Conservation (phyloP, 2,888 invertebrate species). For the Agrotis puta region DNA sequence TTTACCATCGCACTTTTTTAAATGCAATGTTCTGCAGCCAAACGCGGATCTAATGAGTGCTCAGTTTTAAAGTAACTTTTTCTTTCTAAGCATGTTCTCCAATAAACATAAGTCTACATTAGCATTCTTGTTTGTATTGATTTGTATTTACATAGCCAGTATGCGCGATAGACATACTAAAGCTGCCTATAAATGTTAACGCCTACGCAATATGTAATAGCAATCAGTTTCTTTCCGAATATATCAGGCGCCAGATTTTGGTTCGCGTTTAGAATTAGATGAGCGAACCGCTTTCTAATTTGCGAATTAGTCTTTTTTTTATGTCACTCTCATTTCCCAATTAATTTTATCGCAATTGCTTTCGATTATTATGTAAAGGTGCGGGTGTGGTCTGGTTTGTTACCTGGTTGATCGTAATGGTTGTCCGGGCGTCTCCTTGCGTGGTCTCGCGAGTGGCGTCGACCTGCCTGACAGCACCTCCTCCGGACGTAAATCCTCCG, state of each 20-base stretch:
- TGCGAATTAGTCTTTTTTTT: constrained; percentile 55
- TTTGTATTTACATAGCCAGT: constrained; percentile 24
- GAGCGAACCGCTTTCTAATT: constrained; percentile 54
- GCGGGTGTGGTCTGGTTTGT: constrained; percentile 54
- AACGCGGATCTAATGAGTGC: too few relatives aligned
- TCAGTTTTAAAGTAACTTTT: neutral
- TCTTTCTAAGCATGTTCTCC: neutral
- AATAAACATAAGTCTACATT: constrained; percentile 13
- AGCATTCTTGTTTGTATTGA: constrained; percentile 21
- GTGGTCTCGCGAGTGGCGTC: constrained; percentile 93
- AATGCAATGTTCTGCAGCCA: neutral
- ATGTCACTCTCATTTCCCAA: constrained; percentile 49
- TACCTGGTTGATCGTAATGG: constrained; percentile 93
- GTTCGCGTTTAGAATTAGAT: constrained; percentile 37
- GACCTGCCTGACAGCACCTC: constrained; percentile 92
- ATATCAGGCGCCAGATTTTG: constrained; percentile 37
- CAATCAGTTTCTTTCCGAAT: constrained; percentile 38
- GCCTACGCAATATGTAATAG: constrained; percentile 53
- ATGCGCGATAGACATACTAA: constrained; percentile 14
- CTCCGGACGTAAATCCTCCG: constrained; percentile 86
- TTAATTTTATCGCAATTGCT: constrained; percentile 27
- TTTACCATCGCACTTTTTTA: neutral
- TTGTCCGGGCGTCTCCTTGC: constrained; percentile 92
- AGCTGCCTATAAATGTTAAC: constrained; percentile 35
- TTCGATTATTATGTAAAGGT: constrained; percentile 55